Evolutionary conservation across 1,140 invertebrate genomes (phyloP), one percentile per base, ranked within the genome.

Genomic region (Drosophila teissieri): DNA sequence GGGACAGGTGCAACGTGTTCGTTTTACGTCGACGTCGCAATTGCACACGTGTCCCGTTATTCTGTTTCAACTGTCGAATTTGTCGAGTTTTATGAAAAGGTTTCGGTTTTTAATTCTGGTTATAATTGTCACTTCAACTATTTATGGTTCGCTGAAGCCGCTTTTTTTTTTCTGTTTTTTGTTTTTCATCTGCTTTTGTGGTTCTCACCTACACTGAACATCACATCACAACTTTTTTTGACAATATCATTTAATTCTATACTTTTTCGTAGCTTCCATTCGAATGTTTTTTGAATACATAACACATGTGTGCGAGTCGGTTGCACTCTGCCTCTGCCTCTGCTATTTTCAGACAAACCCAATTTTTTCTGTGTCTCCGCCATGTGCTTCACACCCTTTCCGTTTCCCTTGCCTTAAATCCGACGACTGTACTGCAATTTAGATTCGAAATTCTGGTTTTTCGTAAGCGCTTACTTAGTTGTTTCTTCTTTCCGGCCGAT

Each of bases 341-440:
- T 69, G 63, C 83, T 86, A 88, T 88, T 86, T 86, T 68, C 72
- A 88, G 82, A 79, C 68, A 57, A 75, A 55, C 56, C 64, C 63
- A 69, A 85, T 70, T 78, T 65, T 67, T 52, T 65, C 67, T 52
- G 63, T 68, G 64, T 65, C 67, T 44, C 68, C 61, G 69, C 78
- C 82, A 85, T 85, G 82, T 85, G 82, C 82, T 85, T 68, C 63
- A 61, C 34, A 49, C 69, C 46, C 51, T 52, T 24, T 27, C 22
- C 34, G 57, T 17, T 39, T 49, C 49, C n/a, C 56, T 36, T 46
- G 67, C 44, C 37, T 42, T 37, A 31, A 31, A 37, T 34, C 17
- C 22, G 36, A 37, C 57, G 8, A 15, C 34, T 57, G 5, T 37
- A 27, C 22, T 17, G 8, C n/a, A 46, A 51, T 61, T 62, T 58